Conservation (phyloP, 2,113 vertebrate genomes). For the Tichodroma muraria region DNA sequence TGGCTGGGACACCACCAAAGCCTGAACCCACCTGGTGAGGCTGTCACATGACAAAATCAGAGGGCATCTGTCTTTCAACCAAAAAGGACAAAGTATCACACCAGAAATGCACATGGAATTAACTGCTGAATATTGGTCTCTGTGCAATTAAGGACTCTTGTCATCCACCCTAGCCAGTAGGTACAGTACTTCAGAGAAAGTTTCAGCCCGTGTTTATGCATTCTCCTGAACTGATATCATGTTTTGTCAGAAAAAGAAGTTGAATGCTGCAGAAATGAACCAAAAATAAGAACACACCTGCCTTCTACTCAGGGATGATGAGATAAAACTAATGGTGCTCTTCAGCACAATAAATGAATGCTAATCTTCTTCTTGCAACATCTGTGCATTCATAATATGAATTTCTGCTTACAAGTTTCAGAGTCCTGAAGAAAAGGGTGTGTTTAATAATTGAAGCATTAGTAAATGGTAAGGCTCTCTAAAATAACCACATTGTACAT, state of each 20-base stretch:
- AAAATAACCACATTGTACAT: not conserved
- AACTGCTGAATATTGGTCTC: not conserved
- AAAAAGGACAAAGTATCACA: not conserved
- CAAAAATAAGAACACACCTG: not conserved
- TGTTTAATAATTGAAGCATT: not conserved
- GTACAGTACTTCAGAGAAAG: not conserved
- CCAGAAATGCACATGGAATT: not conserved
- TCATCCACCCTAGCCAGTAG: not conserved
- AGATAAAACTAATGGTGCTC: not conserved
- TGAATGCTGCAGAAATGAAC: not conserved
- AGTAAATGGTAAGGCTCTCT: not conserved
- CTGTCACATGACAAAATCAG: not conserved
- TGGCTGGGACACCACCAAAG: not conserved
- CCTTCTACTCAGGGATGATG: fast-evolving
- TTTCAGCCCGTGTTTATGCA: not conserved
- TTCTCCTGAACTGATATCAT: not conserved
- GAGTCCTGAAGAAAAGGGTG: not conserved
- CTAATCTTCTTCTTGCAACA: not conserved
- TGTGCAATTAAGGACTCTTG: not conserved
- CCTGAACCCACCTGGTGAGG: not conserved
- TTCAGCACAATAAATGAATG: not conserved
- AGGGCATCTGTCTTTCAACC: not conserved
- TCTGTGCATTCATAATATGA: not conserved
- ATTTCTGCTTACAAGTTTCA: not conserved
- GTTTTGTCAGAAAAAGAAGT: not conserved